Evolutionary conservation across 2,888 invertebrate species (phyloP), one percentile per base, ranked within the genome.

Genomic region (Meteorus colon): DNA sequence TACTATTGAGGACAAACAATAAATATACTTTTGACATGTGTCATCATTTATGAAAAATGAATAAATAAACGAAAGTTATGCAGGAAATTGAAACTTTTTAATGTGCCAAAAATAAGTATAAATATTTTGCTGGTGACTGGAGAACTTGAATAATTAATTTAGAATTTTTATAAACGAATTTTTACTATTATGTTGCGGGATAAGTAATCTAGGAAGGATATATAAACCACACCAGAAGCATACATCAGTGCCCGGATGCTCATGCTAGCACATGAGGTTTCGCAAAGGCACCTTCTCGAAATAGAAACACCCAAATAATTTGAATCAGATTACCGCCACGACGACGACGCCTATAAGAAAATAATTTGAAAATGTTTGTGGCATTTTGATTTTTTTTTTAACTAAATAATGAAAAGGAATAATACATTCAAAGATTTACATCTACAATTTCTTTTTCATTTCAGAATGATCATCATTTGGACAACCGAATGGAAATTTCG

Each of bases 251-350:
- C 82, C 84, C 85, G 85, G 85, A 84, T 73, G 83, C 83, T 85
- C 63, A 29, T 70, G 65, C 41, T 51, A 70, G 83, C 84, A 84
- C 81, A 85, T 83, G 84, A 85, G 63, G 86, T 89, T 89, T 89
- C 88, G 89, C 89, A 89, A 89, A 89, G 88, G 89, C 89, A 89
- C 89, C 88, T 89, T 89, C 89, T 89, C 86, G 85, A 89, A 89
- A 89, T 89, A 89, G 89, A 89, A 55, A 88, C 89, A 86, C 89
- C 89, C 87, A 89, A 89, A 89, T 89, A 89, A 89, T 89, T 89
- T 89, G 88, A 89, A 86, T 89, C 89, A 86, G 85, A 89, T 89
- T 89, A 88, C 87, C 85, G 55, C 55, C 55, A 55, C 55, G 85
- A 79, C 83, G 81, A 82, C 75, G 75, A 76, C 72, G 77, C 75